Conservation (phyloP, 2,113 vertebrate species). For the Xiphophorus hellerii region DNA sequence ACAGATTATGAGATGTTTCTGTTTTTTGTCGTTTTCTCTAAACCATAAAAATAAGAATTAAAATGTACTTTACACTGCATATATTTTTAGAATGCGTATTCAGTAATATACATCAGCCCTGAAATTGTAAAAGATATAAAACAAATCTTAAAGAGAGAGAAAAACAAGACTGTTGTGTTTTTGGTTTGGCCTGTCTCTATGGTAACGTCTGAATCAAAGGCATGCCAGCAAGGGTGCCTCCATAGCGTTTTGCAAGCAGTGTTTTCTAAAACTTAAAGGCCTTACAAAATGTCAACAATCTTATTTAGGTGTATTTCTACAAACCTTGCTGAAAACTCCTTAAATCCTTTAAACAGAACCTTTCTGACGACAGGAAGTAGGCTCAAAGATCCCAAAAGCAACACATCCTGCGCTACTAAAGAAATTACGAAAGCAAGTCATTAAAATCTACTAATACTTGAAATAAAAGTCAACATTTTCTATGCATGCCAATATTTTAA, state of each 20-base stretch:
- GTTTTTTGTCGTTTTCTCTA: conserved; percentile 68
- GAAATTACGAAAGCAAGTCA: too few relatives aligned
- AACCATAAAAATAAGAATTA: conserved; percentile 81
- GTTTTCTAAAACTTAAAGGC: neutral
- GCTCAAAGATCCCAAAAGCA: neutral
- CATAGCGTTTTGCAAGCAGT: too few relatives aligned
- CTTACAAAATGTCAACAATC: neutral
- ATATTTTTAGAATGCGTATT: conserved; percentile 69
- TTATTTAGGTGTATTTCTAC: neutral
- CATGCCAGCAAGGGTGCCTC: too few relatives aligned
- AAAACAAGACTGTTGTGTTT: too few relatives aligned
- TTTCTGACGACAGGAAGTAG: neutral
- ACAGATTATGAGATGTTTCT: conserved; percentile 85
- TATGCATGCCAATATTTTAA: neutral
- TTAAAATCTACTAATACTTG: neutral
- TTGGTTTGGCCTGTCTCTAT: too few relatives aligned
- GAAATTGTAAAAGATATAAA: conserved; percentile 75
- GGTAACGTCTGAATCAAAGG: too few relatives aligned
- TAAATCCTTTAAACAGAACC: neutral
- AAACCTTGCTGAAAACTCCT: neutral
- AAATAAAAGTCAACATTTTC: neutral
- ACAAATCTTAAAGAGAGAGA: conserved; percentile 60
- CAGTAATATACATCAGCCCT: conserved; percentile 75
- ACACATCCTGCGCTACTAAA: too few relatives aligned
- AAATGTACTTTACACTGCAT: conserved; percentile 77